Conservation (phyloP, 2,888 invertebrate genomes). For the Gibbula magus region DNA sequence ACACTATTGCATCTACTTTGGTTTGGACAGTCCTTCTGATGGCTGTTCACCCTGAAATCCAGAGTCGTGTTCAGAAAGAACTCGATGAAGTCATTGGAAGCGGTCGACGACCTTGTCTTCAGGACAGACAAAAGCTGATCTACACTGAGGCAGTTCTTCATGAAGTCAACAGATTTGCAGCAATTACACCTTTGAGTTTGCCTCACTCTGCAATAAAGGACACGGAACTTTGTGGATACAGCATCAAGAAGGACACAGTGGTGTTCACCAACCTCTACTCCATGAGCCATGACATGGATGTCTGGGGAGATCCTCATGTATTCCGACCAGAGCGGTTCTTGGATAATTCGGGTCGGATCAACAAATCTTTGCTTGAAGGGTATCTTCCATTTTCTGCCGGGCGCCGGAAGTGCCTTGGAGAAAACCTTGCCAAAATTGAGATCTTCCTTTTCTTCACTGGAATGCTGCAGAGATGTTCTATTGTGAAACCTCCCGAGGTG, state of each 20-base stretch:
- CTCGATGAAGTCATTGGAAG: slow-evolving; percentile 48
- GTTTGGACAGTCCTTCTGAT: slow-evolving; percentile 48
- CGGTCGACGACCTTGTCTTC: slow-evolving; percentile 33
- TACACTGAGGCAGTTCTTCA: slow-evolving; percentile 49
- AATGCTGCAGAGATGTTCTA: slow-evolving; percentile 12
- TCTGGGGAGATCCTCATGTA: slow-evolving; percentile 40
- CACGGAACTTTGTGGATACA: slow-evolving; percentile 36
- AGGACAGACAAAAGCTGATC: slow-evolving; percentile 41
- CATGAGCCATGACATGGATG: slow-evolving; percentile 27
- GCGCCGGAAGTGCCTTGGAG: slow-evolving; percentile 56
- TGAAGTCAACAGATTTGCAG: slow-evolving; percentile 47
- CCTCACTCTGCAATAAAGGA: slow-evolving; percentile 51
- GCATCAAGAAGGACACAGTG: slow-evolving; percentile 42
- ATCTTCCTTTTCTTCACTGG: slow-evolving; percentile 51
- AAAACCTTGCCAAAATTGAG: slow-evolving; percentile 52
- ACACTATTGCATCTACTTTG: slow-evolving; percentile 50
- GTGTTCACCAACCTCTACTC: slow-evolving; percentile 40
- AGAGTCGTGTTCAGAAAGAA: slow-evolving; percentile 50
- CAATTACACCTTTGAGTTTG: slow-evolving; percentile 47
- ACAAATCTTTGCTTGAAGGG: slow-evolving; percentile 28
- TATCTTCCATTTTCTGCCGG: slow-evolving; percentile 53
- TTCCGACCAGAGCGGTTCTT: slow-evolving; percentile 40
- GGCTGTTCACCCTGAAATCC: slow-evolving; percentile 46
- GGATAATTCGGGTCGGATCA: slow-evolving; percentile 20
- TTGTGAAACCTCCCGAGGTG: slow-evolving; percentile 24